Base-by-base conservation (phyloP, 1,140 invertebrate species). In the Cyrtorhinus lividipennis region DNA sequence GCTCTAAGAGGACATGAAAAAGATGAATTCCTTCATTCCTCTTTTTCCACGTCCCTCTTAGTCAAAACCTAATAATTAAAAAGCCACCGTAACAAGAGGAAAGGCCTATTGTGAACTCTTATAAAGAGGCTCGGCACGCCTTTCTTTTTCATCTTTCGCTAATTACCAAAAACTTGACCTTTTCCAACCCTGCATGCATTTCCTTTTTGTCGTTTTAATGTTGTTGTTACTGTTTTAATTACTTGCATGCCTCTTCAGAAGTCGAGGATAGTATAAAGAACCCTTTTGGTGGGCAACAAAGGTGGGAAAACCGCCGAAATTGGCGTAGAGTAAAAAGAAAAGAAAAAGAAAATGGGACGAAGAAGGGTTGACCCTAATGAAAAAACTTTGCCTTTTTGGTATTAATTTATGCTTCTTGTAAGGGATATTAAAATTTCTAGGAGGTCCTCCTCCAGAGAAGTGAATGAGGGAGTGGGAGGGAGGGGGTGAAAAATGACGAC, bases 391-490 rank as follows among this genome's bases (percentile, higher is more conserved):
- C 26, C 25, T 25, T 62, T n/a, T n/a, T 27, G 22, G 62, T 62
- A 62, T 62, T 62, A 62, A 62, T 62, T 62, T 62, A 62, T 56
- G 62, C 53, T 62, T 30, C 62, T 57, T 57, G 48, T 62, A 56
- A n/a, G n/a, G 62, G 62, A 62, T 62, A 62, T 62, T 62, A 62
- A 62, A 62, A 62, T 62, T 62, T 62, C 53, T 56, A 56, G 27
- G 62, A 26, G 26, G 45, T 26, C 45, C 24, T 23, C 48, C 30
- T 15, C 10, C 48, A 5, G 48, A 22, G 5, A 22, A 53, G 48
- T 53, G 12, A 8, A 44, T n/a, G 60, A 24, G 22, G 18, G 26
- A 27, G 26, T 13, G 20, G 58, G n/a, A 44, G 38, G 38, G 38
- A 44, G n/a, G n/a, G 38, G 38, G n/a, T 8, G n/a, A 44, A 44